Evolutionary conservation across 2,797 vertebrate genomes (phyloP), one percentile per base, ranked within the genome.

Genomic region (Pangasius macronema): DNA sequence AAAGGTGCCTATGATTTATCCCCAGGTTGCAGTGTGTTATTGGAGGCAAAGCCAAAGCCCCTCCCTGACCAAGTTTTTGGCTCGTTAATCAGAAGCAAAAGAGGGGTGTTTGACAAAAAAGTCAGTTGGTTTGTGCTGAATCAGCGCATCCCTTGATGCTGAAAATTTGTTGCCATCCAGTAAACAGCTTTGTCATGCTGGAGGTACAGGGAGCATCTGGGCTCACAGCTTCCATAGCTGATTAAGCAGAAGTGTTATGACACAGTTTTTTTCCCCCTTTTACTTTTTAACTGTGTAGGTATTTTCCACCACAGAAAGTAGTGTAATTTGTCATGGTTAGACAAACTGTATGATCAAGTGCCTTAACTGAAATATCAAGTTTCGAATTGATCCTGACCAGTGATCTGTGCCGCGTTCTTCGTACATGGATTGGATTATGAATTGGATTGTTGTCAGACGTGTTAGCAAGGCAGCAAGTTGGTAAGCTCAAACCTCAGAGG

Each of bases 61-160:
- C 87, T 42, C 72, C 27, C 57, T 42, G 22, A 24, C 72, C 13
- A 89, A 81, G 88, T 82, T 82, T 85, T 81, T 36, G 68, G 67
- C 83, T 87, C 75, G 87, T 91, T 87, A 90, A 89, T 90, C 85
- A 87, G 85, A 82, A 36, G 81, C 33, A 80, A 83, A 75, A 77
- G 49, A 73, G 42, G 82, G 16, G 9, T 33, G 81, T 89, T 88
- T 53, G 84, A 73, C 55, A 20, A 51, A 46, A 61, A 36, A 16
- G 16, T 46, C 75, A 77, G 36, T 16, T 14, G 33, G 57, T 89
- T 92, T 88, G 87, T 91, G 90, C 89, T 92, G 87, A 91, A 89
- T 91, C 86, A 89, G 86, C 83, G 51, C 57, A 82, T 85, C 81
- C 42, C 80, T 82, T 89, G 79, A 86, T 87, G 67, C 79, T 84